Percentiles rank a stretch among this genome's conserved stretches.
phyloP scores from a whole-genome alignment of 2,113 vertebrate genomes.

The Coreoperca whiteheadi region DNA sequence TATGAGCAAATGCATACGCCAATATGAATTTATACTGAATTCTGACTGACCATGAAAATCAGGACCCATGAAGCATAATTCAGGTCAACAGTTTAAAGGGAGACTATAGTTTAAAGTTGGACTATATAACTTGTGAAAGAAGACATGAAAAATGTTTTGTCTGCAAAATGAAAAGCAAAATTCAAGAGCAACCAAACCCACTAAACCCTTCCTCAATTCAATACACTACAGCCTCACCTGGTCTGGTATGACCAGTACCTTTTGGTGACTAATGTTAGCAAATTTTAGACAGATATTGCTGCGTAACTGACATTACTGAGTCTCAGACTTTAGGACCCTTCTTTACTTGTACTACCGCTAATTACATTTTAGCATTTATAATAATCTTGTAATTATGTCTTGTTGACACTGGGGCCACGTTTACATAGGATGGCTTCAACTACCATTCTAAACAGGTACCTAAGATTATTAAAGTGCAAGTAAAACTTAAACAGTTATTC shows the following conservation, averaged over 20 bases:
- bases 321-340: background rate
- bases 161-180: background rate
- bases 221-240: background rate
- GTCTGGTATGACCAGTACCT: background rate
- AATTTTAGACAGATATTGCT: background rate
- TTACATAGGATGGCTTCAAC: background rate
- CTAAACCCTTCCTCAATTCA: background rate
- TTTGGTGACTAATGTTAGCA: background rate
- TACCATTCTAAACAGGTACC: background rate
- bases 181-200: background rate
- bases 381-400: background rate
- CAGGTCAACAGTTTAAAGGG: background rate
- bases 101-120: background rate
- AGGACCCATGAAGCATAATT: background rate
- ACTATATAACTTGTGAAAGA: background rate
- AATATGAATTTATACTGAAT: background rate
- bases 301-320: background rate
- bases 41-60: background rate
- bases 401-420: background rate
- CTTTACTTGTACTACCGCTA: background rate
- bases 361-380: background rate
- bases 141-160: too few relatives aligned
- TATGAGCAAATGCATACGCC: background rate
- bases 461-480: background rate
- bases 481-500: background rate